Conservation (phyloP, 2,797 vertebrate species). For the Phoxinus dragarum region DNA sequence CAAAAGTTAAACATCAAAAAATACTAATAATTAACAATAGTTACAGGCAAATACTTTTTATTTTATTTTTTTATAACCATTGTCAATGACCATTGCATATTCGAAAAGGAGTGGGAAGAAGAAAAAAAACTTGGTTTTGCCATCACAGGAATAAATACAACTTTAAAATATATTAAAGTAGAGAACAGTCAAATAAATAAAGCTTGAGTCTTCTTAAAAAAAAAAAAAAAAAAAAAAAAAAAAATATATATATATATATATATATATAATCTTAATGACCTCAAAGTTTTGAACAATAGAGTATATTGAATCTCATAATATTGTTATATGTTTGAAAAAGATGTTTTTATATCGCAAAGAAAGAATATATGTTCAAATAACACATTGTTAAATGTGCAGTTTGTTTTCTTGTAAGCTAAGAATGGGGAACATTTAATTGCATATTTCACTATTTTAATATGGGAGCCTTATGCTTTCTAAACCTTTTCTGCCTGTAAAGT, state of each 20-base stretch:
- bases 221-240: no score
- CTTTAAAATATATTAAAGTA: background rate
- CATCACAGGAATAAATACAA: background rate
- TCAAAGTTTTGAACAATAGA: background rate
- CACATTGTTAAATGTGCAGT: background rate
- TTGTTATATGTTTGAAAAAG: background rate
- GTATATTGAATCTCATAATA: background rate
- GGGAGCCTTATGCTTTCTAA: background rate
- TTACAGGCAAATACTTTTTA: no score
- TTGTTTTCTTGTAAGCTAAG: background rate
- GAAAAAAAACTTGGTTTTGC: no score
- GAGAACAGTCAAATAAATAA: constrained; percentile 1
- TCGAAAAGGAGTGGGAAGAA: no score
- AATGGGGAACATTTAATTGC: background rate
- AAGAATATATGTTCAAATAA: background rate
- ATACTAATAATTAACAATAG: no score
- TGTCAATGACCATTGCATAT: no score
- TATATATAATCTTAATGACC: no score
- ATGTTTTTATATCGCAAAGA: background rate
- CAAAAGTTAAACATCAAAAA: no score
- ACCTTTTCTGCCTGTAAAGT: background rate
- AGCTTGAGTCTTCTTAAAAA: background rate
- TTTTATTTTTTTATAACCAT: no score
- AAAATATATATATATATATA: no score
- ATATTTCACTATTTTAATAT: background rate